Evolutionary conservation across 2,797 vertebrate genomes (phyloP).

Genomic region (Poeciliopsis paucimaculata): DNA sequence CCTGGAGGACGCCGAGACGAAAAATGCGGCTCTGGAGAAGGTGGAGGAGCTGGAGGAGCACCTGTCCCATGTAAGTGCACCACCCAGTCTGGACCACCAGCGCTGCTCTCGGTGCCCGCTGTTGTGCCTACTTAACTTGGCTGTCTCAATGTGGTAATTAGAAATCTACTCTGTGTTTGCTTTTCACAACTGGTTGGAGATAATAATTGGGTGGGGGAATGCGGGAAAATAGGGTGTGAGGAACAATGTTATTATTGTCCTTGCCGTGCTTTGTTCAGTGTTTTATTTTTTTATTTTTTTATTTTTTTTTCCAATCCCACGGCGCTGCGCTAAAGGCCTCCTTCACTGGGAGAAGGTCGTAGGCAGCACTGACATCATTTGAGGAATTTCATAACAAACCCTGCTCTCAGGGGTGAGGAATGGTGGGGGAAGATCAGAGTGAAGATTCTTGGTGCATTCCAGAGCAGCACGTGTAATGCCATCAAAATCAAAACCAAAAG

Average conservation of each 20-base stretch:
- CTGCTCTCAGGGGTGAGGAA: conserved; percentile 68
- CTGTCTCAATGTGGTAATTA: conserved; percentile 61
- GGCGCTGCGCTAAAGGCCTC: conserved; percentile 63
- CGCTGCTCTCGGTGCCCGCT: conserved; percentile 36
- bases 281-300: conserved; percentile 44
- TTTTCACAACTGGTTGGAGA: conserved; percentile 62
- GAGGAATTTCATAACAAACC: conserved; percentile 78
- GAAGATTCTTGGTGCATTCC: conserved; percentile 70
- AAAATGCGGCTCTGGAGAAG: conserved; percentile 97
- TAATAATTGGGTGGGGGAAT: conserved; percentile 66
- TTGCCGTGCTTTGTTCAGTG: conserved; percentile 50
- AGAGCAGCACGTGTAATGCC: conserved; percentile 50
- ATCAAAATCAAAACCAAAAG: conserved; percentile 62
- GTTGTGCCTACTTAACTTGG: conserved; percentile 61
- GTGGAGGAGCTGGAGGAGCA: conserved; percentile 98
- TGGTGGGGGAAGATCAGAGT: conserved; percentile 66
- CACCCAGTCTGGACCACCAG: conserved; percentile 65
- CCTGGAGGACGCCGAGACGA: conserved; percentile 96
- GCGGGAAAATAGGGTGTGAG: conserved; percentile 48
- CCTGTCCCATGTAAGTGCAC: conserved; percentile 91
- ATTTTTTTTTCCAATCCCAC: conserved; percentile 62
- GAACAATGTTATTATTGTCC: conserved; percentile 78
- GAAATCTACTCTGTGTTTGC: conserved; percentile 61
- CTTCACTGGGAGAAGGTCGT: conserved; percentile 74
- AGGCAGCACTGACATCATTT: conserved; percentile 72